Evolutionary conservation across 92 coral and sea anemone species (phyloP), one percentile per base, ranked within the genome.

Genomic region (Porites rus): DNA sequence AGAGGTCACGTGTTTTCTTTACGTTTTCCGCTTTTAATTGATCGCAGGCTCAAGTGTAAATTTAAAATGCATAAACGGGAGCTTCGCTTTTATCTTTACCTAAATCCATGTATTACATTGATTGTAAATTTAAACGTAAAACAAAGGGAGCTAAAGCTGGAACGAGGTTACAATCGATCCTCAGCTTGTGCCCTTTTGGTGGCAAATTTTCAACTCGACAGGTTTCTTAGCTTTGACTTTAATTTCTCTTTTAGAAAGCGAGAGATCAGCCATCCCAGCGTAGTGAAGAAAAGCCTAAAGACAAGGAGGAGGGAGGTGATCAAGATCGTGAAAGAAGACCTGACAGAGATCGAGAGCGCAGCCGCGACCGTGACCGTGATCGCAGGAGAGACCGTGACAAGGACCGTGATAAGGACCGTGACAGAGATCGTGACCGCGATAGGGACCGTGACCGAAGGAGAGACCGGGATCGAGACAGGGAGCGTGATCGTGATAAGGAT

Each of bases 361-460:
- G 88, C 79, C 85, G 93, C 64, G 86, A 87, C 74, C 79, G 91
- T 60, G 91, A 87, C 69, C 69, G 85, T 18, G 81, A 90, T 43
- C 58, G 79, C 52, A 46, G 56, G 2, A 61, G 82, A 12, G 80
- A 76, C 25, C 80, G 80, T 78, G 83, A 78, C 0, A 76, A 88
- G 17, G 92, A 86, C 31, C 76, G 95, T 14, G 90, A 87, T 31
- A 79, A 89, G 38, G 90, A 84, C 61, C 83, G 95, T 10, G 89
- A 80, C 19, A 70, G 83, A 10, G 93, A 88, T 16, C 88, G 92
- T n/a, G 92, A 83, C 28, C 62, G 94, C 13, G 75, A 88, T 65
- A 85, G 94, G 75, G 86, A 84, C 69, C 64, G 92, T 59, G 92
- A 87, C 60, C 83, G 90, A 4, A 76, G 91, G 61, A 74, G 84